Evolutionary conservation across 2,888 invertebrate species (phyloP).

Genomic region (Nycteola revayana): DNA sequence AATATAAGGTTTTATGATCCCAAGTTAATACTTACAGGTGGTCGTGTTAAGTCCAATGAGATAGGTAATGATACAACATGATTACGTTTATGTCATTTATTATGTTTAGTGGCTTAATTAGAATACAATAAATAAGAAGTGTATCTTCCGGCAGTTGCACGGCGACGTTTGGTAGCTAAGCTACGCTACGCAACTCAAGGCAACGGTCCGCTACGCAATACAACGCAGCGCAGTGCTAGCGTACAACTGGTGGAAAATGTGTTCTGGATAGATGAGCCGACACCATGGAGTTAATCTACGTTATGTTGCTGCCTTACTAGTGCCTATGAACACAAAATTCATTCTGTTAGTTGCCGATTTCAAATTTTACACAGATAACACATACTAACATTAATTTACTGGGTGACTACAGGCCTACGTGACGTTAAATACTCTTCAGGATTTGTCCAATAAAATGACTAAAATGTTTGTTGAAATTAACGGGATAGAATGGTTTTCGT

Average conservation of each 20-base stretch:
- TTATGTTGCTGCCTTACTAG: conserved; percentile 45
- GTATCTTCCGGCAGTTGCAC: conserved; percentile 79
- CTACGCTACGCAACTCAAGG: conserved; percentile 10
- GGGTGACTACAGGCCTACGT: no score
- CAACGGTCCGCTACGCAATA: conserved; percentile 10
- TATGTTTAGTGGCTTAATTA: conserved; percentile 45
- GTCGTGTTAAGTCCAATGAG: no score
- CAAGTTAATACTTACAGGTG: no score
- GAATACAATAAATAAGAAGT: conserved; percentile 28
- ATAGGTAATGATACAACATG: conserved; percentile 5
- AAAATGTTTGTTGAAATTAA: no score
- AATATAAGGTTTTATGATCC: no score
- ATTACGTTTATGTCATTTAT: conserved; percentile 36
- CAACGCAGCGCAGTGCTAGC: conserved; percentile 33
- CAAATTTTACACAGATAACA: no score
- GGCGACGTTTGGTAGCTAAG: conserved; percentile 9
- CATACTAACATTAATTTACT: no score
- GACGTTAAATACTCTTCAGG: no score
- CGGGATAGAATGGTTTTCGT: no score
- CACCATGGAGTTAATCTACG: conserved; percentile 61
- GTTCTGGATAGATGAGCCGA: conserved; percentile 63
- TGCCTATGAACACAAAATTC: conserved; percentile 52
- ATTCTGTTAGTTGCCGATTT: conserved; percentile 20
- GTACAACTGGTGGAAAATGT: conserved; percentile 79
- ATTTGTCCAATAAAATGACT: no score